Evolutionary conservation across 2,797 vertebrate species (phyloP).

Genomic region (Rhinoraja longicauda): DNA sequence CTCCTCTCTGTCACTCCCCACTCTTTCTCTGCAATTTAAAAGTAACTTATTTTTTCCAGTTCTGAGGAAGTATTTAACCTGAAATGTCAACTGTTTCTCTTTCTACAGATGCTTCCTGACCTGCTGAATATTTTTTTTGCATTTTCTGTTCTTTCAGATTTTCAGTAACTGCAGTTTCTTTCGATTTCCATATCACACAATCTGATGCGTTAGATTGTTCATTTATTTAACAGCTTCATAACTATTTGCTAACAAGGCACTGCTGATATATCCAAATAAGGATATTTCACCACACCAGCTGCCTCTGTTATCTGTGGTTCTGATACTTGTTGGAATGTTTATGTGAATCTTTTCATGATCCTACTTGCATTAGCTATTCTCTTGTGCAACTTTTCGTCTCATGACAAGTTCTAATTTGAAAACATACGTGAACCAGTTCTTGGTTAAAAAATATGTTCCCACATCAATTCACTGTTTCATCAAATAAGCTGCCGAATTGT

Average conservation of each 20-base stretch:
- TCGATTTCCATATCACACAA: background rate
- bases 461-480: background rate
- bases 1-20: too few species aligned
- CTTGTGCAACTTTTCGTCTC: background rate
- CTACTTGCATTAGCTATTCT: background rate
- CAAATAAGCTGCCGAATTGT: background rate
- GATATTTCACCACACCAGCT: background rate
- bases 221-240: background rate
- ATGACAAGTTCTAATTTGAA: background rate
- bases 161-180: too few species aligned
- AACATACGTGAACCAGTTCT: background rate
- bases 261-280: background rate
- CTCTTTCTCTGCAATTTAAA: too few species aligned
- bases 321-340: background rate
- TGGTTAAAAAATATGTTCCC: background rate
- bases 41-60: too few species aligned
- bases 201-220: background rate
- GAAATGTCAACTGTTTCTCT: too few species aligned
- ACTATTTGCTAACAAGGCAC: background rate
- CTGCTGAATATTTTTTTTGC: too few species aligned
- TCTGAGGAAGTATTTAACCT: too few species aligned
- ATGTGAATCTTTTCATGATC: background rate
- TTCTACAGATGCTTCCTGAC: too few species aligned
- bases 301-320: background rate
- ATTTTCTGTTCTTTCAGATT: too few species aligned